These are phyloP conservation scores for Porites evermanni DNA, from an alignment of 92 coral and sea anemone genomes.

Conservation along the genomic window DNA sequence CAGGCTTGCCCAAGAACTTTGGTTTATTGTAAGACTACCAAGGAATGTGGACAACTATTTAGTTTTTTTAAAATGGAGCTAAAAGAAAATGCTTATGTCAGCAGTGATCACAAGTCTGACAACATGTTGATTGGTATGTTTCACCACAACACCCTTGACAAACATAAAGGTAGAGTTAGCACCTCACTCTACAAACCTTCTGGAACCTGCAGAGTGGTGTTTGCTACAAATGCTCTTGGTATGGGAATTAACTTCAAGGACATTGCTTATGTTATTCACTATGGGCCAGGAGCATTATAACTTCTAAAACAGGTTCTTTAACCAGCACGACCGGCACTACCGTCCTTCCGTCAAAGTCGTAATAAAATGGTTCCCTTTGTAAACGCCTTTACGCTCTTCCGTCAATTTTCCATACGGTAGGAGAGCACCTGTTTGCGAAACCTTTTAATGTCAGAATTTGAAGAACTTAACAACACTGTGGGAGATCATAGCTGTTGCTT, in stretches of 20 bases:
- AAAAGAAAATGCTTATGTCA: conserved; percentile 26
- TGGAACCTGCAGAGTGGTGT: conserved; percentile 19
- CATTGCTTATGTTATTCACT: conserved; percentile 20
- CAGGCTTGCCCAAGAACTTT: conserved; percentile 38
- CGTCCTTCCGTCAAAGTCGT: too few species aligned
- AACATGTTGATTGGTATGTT: conserved; percentile 49
- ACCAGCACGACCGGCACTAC: too few species aligned
- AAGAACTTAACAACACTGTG: neutral
- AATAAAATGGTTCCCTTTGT: too few species aligned
- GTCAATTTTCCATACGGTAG: too few species aligned
- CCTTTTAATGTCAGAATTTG: conserved; percentile 21
- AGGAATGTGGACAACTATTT: conserved; percentile 70
- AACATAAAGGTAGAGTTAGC: conserved; percentile 34
- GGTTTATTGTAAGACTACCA: conserved; percentile 63
- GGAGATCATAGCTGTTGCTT: conserved; percentile 38
- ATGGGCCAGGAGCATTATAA: conserved; percentile 54
- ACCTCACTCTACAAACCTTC: neutral
- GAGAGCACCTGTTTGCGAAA: conserved; percentile 33
- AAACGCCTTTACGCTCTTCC: too few species aligned
- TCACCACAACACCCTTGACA: conserved; percentile 53
- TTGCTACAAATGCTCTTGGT: conserved; percentile 22
- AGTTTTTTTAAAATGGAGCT: conserved; percentile 45
- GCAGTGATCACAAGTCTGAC: conserved; percentile 7
- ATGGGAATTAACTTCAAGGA: conserved; percentile 43
- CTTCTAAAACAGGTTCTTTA: too few species aligned